A percentile compares a stretch with the other conserved stretches of the same genome.
Evolutionary conservation across 2,113 vertebrate genomes (phyloP).

Genomic region (Pelvicachromis taeniatus): DNA sequence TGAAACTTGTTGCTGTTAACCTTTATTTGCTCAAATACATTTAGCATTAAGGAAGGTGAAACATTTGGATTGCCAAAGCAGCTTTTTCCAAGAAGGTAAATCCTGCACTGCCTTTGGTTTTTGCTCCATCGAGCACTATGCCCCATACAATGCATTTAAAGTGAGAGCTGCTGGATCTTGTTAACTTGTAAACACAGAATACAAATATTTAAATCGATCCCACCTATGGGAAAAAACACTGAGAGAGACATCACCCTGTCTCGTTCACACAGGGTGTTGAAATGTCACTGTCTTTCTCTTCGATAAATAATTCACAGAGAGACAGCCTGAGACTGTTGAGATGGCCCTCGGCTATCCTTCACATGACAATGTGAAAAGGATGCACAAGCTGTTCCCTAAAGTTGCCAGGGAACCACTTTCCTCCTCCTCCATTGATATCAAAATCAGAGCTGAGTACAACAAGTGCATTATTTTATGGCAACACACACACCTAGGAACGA

Average conservation of each 20-base stretch:
- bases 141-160: background rate
- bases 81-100: background rate
- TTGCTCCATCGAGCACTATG: background rate
- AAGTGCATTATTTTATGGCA: slow-evolving; percentile 2
- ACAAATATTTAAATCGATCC: slow-evolving; percentile 11
- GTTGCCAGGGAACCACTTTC: slow-evolving; percentile 43
- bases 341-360: slow-evolving; percentile 50
- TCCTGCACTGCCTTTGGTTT: background rate
- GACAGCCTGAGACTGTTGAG: slow-evolving; percentile 43
- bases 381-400: slow-evolving; percentile 56
- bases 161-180: background rate
- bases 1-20: background rate
- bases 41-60: background rate
- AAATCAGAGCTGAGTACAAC: background rate
- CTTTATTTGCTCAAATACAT: background rate
- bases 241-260: slow-evolving; percentile 24
- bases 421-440: slow-evolving; percentile 6
- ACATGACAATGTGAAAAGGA: slow-evolving; percentile 56
- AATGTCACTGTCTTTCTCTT: slow-evolving; percentile 42
- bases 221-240: background rate
- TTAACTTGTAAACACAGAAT: slow-evolving; percentile 9
- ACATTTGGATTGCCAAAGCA: background rate
- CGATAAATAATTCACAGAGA: slow-evolving; percentile 66
- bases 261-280: slow-evolving; percentile 4
- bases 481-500: background rate